These are phyloP conservation scores for Hemiprocne comata DNA, from an alignment of 2,113 vertebrate genomes.

Conservation along the genomic window DNA sequence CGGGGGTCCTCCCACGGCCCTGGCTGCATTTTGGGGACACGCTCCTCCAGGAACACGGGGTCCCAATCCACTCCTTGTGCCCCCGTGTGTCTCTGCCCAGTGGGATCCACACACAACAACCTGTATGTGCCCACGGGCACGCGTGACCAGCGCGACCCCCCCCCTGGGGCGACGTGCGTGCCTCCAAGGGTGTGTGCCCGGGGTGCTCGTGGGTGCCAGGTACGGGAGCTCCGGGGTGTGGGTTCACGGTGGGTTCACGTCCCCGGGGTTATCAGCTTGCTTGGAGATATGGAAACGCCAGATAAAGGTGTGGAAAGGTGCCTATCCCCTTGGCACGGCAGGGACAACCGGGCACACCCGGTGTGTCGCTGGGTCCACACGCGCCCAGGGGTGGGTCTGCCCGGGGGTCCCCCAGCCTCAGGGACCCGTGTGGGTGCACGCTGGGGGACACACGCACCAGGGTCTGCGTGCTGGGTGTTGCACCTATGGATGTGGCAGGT, in stretches of 20 bases:
- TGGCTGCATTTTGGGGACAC: background rate
- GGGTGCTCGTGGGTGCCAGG: no score
- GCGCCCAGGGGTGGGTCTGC: background rate
- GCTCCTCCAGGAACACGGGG: rapidly evolving
- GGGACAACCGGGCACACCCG: background rate
- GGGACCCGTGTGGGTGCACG: no score
- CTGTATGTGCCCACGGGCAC: background rate
- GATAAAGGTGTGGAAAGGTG: rapidly evolving
- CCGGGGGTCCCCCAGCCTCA: no score
- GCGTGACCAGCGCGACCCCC: no score
- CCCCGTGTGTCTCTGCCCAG: background rate
- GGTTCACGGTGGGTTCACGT: rapidly evolving
- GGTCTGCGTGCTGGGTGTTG: no score
- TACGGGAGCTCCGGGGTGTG: no score
- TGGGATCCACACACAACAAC: rapidly evolving
- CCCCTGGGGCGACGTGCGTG: no score
- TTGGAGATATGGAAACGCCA: rapidly evolving
- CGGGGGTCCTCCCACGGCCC: background rate
- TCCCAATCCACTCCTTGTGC: rapidly evolving
- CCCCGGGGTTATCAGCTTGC: background rate
- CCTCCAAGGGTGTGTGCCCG: no score
- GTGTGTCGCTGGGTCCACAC: rapidly evolving
- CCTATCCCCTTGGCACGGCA: rapidly evolving
- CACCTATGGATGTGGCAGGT: no score
- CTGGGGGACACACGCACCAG: no score